These are phyloP conservation scores for Aix galericulata DNA, from an alignment of 2,113 vertebrate species.

Conservation along the genomic window DNA sequence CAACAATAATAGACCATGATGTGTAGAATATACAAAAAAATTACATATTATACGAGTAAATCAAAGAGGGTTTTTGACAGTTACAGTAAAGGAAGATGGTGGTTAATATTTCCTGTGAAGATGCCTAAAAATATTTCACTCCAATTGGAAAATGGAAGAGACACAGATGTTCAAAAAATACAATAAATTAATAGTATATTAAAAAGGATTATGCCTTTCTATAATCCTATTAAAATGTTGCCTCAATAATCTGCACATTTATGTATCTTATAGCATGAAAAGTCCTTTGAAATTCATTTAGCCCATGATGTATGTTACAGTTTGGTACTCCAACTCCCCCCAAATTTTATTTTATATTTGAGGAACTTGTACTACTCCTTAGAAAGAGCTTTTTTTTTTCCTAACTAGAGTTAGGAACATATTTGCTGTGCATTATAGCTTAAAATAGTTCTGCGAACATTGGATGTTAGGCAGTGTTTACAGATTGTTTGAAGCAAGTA, in stretches of 20 bases:
- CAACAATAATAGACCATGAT: neutral
- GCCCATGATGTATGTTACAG: neutral
- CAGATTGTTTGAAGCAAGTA: neutral
- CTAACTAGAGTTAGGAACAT: neutral
- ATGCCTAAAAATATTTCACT: neutral
- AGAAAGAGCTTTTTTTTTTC: neutral
- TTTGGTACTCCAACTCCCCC: neutral
- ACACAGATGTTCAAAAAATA: neutral
- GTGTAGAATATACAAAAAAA: neutral
- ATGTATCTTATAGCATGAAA: neutral
- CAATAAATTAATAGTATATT: neutral
- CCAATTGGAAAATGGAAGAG: neutral
- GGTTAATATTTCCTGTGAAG: neutral
- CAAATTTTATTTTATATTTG: neutral
- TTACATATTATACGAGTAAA: neutral
- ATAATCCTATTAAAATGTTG: constrained; percentile 31
- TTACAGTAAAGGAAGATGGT: neutral
- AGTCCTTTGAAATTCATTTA: constrained; percentile 3
- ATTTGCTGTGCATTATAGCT: neutral
- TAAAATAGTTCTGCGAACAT: neutral
- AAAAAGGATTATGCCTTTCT: constrained; percentile 15
- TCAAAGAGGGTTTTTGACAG: neutral
- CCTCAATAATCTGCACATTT: neutral
- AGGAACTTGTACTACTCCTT: neutral
- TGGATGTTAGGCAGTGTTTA: neutral